A percentile compares a stretch with the other conserved stretches of the same genome.
These are phyloP conservation scores for Cyrtodaria siliqua DNA, from an alignment of 2,888 invertebrate genomes.

Conservation along the genomic window DNA sequence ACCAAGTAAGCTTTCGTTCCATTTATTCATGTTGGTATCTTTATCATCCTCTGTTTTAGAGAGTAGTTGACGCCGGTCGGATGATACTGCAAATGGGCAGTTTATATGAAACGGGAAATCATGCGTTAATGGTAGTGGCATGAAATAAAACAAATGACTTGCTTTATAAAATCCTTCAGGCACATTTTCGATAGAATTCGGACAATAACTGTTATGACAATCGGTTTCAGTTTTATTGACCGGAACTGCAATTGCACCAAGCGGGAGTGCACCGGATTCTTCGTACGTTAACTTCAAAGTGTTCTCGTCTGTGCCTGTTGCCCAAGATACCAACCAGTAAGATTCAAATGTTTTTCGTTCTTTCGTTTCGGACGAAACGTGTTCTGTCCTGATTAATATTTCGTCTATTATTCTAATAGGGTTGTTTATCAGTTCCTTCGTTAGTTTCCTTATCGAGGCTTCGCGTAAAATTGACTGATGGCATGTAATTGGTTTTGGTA, in stretches of 20 bases:
- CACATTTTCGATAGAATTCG: neutral
- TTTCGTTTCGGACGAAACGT: too few species aligned
- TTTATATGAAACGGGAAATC: conserved; percentile 80
- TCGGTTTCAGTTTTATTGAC: conserved; percentile 5
- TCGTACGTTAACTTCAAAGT: conserved; percentile 12
- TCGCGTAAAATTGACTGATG: neutral
- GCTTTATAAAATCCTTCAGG: conserved; percentile 59
- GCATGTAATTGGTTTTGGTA: too few species aligned
- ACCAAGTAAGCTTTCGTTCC: conserved; percentile 59
- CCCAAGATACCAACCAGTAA: conserved; percentile 62
- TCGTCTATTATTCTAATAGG: neutral
- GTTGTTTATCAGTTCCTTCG: neutral
- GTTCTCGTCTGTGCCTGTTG: conserved; percentile 44
- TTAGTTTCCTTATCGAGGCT: conserved; percentile 12
- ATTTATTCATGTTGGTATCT: conserved; percentile 22
- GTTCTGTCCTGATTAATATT: too few species aligned
- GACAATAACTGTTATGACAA: too few species aligned
- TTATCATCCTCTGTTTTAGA: conserved; percentile 78
- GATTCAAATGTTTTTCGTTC: neutral
- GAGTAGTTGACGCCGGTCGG: conserved; percentile 75
- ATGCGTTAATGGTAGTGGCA: conserved; percentile 79
- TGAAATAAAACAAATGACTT: conserved; percentile 78
- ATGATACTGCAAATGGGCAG: conserved; percentile 79
- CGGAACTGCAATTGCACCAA: conserved; percentile 61
- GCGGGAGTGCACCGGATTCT: conserved; percentile 56